Percentiles rank a stretch among this genome's conserved stretches.
These are phyloP conservation scores for Planiliza haematocheilus DNA, from an alignment of 2,113 vertebrate genomes.

Conservation along the genomic window DNA sequence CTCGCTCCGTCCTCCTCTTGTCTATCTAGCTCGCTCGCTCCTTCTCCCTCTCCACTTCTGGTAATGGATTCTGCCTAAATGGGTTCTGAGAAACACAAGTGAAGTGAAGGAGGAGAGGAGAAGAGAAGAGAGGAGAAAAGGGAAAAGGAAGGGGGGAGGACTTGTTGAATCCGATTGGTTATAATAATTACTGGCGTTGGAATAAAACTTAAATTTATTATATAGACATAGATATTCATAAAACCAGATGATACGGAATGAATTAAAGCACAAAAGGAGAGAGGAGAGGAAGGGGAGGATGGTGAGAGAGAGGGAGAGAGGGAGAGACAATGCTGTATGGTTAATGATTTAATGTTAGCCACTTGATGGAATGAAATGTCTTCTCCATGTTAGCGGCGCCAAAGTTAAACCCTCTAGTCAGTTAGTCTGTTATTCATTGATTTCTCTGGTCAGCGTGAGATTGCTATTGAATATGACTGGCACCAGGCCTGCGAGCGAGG, in stretches of 20 bases:
- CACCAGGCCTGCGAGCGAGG: constrained; percentile 50
- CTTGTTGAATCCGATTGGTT: constrained; percentile 19
- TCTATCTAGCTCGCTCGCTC: constrained; percentile 30
- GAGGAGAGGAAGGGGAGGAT: neutral
- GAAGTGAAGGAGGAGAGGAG: constrained; percentile 25
- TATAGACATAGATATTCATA: too few relatives aligned
- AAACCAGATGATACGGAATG: too few relatives aligned
- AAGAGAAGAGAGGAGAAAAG: constrained; percentile 14
- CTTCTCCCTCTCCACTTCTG: constrained; percentile 64
- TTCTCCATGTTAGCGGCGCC: constrained; percentile 69
- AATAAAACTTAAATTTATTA: too few relatives aligned
- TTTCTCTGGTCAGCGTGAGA: constrained; percentile 72
- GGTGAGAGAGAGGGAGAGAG: neutral
- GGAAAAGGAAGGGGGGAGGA: constrained; percentile 4
- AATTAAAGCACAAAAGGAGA: neutral
- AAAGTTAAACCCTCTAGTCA: constrained; percentile 74
- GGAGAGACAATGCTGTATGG: constrained; percentile 1
- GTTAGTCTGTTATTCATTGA: constrained; percentile 75
- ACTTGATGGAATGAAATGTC: constrained; percentile 73
- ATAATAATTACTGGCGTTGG: neutral
- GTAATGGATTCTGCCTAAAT: constrained; percentile 74
- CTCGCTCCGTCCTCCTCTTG: constrained; percentile 11
- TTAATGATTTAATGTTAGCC: constrained; percentile 67
- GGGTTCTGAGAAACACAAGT: constrained; percentile 71
- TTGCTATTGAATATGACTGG: constrained; percentile 76